Conservation (phyloP, 2,113 vertebrate genomes). For the Pedetes capensis region DNA sequence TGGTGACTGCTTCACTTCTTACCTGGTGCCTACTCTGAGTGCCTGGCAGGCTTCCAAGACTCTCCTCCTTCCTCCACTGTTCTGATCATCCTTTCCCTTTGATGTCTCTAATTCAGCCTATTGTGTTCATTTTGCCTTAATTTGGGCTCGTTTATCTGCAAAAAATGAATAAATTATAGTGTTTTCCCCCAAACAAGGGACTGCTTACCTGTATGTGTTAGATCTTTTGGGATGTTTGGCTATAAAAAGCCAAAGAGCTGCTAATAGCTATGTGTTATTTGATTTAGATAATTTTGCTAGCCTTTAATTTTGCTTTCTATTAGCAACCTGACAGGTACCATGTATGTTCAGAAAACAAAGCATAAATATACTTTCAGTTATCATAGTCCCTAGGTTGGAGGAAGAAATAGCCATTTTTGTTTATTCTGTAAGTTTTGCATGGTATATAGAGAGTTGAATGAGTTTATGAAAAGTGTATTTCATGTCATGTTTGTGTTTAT, state of each 20-base stretch:
- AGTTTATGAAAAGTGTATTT: neutral
- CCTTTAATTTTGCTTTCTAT: neutral
- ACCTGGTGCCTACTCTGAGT: neutral
- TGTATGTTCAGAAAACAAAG: conserved; percentile 8
- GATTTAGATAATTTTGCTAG: neutral
- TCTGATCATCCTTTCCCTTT: neutral
- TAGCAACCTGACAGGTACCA: neutral
- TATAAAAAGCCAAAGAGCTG: neutral
- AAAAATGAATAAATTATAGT: neutral
- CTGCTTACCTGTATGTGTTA: neutral
- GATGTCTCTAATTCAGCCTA: neutral
- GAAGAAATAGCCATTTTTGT: neutral
- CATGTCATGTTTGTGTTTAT: neutral
- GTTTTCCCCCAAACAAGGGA: neutral
- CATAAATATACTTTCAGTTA: neutral
- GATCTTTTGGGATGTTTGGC: neutral
- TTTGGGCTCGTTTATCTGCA: neutral
- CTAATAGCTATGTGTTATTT: neutral
- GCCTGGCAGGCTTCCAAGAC: neutral
- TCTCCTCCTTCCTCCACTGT: neutral
- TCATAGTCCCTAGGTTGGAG: neutral
- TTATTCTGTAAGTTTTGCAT: neutral
- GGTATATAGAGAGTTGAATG: neutral
- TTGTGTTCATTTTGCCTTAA: neutral
- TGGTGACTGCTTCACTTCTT: neutral